Conservation (phyloP, 1,140 invertebrate species). For the Dreissena polymorpha region DNA sequence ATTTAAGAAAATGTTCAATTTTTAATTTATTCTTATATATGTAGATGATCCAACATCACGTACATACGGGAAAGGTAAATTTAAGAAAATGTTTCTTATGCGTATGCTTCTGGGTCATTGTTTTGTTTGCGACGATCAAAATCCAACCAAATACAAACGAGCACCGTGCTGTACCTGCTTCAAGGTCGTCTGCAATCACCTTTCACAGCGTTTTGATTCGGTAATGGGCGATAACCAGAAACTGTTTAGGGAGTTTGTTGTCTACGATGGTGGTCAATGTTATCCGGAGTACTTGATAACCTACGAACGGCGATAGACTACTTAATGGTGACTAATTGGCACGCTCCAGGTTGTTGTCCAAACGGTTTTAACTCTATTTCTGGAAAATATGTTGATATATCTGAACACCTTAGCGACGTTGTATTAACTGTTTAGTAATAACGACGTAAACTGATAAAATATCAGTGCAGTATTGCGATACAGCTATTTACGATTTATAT, state of each 20-base stretch:
- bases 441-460: too few species aligned
- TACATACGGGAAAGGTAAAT: not conserved
- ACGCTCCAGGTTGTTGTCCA: too few species aligned
- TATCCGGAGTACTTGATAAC: conserved; percentile 73
- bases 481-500: too few species aligned
- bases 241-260: conserved; percentile 71
- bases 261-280: conserved; percentile 64
- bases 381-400: too few species aligned
- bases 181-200: conserved; percentile 23
- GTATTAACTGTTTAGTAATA: too few species aligned
- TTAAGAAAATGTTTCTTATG: conserved; percentile 54
- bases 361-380: too few species aligned
- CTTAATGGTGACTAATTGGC: too few species aligned
- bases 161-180: conserved; percentile 49
- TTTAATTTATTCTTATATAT: not conserved
- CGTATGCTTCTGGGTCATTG: conserved; percentile 50
- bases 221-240: conserved; percentile 64
- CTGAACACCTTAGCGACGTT: too few species aligned
- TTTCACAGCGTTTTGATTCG: conserved; percentile 56
- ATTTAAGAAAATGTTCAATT: too few species aligned
- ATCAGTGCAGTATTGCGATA: too few species aligned
- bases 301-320: conserved; percentile 56
- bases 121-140: conserved; percentile 26
- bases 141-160: conserved; percentile 42
- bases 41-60: conserved; percentile 17